Percentiles rank a stretch among this genome's conserved stretches.
phyloP scores from a whole-genome alignment of 2,113 vertebrate species.

The Heterotis niloticus region DNA sequence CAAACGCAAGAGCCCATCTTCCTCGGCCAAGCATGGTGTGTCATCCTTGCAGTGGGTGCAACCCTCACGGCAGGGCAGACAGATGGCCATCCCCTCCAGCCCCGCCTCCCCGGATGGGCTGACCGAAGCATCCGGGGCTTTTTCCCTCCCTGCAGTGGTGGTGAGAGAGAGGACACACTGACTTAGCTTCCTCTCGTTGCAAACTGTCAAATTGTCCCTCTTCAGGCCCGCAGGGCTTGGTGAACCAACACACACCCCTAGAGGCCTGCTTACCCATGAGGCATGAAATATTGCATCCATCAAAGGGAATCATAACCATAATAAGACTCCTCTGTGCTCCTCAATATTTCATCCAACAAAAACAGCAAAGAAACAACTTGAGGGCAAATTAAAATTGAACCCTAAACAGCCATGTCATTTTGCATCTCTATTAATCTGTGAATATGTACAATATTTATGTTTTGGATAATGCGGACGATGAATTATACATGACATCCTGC shows the following conservation, averaged over 20 bases:
- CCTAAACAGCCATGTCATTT: background rate
- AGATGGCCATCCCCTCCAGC: constrained; percentile 71
- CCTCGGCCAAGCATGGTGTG: constrained; percentile 84
- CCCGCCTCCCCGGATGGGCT: constrained; percentile 38
- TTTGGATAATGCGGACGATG: background rate
- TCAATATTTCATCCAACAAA: background rate
- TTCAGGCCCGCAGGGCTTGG: background rate
- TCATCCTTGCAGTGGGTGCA: constrained; percentile 85
- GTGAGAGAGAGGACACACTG: background rate
- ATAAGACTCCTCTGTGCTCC: background rate
- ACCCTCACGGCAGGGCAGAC: constrained; percentile 85
- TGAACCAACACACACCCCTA: background rate
- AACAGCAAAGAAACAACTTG: background rate
- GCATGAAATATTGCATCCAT: background rate
- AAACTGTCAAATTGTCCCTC: too few species aligned
- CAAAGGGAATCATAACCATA: background rate
- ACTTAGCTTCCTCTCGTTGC: too few species aligned
- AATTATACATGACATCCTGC: background rate
- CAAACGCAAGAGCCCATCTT: constrained; percentile 79
- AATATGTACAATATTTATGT: background rate
- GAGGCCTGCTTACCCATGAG: background rate
- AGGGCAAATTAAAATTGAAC: background rate
- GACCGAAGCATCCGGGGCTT: constrained; percentile 55
- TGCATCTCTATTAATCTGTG: background rate
- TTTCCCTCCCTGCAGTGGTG: constrained; percentile 64